Conservation (phyloP, 2,888 invertebrate species). For the Timandra comae region DNA sequence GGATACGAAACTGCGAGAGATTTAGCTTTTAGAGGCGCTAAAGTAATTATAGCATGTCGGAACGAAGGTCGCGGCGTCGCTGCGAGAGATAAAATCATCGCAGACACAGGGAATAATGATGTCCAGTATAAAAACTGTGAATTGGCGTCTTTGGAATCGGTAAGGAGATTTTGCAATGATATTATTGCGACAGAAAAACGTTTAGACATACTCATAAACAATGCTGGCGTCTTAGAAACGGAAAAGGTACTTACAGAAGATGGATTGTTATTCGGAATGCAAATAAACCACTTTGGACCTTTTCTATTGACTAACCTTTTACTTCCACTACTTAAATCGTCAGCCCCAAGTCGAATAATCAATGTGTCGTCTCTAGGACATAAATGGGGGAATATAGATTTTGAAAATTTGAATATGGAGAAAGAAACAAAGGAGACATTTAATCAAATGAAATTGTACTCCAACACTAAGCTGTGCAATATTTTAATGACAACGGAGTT, state of each 20-base stretch:
- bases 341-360: constrained; percentile 79
- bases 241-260: constrained; percentile 75
- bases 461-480: constrained; percentile 78
- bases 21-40: constrained; percentile 67
- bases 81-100: constrained; percentile 57
- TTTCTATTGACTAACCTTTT: constrained; percentile 84
- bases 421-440: constrained; percentile 70
- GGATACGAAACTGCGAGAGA: constrained; percentile 73
- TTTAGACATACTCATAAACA: constrained; percentile 78
- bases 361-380: constrained; percentile 80
- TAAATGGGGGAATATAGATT: constrained; percentile 59
- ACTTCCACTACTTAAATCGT: constrained; percentile 68
- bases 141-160: constrained; percentile 61
- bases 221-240: constrained; percentile 76
- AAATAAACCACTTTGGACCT: constrained; percentile 83
- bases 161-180: constrained; percentile 75
- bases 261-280: constrained; percentile 81
- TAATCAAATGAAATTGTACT: constrained; percentile 62
- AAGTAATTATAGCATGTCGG: constrained; percentile 70
- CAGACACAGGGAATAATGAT: constrained; percentile 50
- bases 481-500: constrained; percentile 80
- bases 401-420: constrained; percentile 68
- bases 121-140: constrained; percentile 56
- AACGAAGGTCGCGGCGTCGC: constrained; percentile 49
- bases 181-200: constrained; percentile 65